phyloP scores from a whole-genome alignment of 2,797 vertebrate species.

The Apodemus agrarius region DNA sequence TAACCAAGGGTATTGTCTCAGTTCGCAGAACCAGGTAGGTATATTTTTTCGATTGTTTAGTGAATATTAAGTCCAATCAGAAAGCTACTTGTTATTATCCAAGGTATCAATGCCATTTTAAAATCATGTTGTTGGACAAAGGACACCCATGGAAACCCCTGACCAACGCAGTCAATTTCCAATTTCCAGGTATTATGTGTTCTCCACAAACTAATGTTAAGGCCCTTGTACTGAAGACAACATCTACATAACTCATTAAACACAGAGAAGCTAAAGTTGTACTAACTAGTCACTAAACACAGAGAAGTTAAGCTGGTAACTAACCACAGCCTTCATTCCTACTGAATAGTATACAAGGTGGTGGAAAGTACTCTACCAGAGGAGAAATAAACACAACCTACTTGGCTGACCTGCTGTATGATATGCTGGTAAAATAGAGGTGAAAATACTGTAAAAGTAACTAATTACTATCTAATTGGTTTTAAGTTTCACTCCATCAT shows the following conservation, averaged over 20 bases:
- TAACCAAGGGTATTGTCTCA: neutral
- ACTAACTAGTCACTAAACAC: neutral
- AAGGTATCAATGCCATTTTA: neutral
- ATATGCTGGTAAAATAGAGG: neutral
- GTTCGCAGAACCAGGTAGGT: neutral
- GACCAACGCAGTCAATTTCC: neutral
- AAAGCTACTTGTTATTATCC: neutral
- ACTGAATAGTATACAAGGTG: neutral
- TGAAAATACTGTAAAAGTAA: neutral
- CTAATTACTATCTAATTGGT: too few relatives aligned
- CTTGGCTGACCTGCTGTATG: neutral
- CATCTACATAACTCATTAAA: too few relatives aligned
- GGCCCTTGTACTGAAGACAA: neutral
- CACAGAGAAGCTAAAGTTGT: too few relatives aligned
- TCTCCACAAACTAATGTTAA: neutral
- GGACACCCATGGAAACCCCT: too few relatives aligned
- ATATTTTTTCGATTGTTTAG: neutral
- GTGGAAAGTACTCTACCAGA: too few relatives aligned
- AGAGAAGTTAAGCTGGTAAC: neutral
- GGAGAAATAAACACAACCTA: neutral
- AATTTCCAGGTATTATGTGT: neutral
- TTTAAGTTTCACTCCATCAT: neutral
- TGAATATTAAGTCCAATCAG: neutral
- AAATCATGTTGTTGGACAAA: neutral
- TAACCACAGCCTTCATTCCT: neutral